These are phyloP conservation scores for Trinorchestia longiramus DNA, from an alignment of 1,140 invertebrate species.

Conservation along the genomic window DNA sequence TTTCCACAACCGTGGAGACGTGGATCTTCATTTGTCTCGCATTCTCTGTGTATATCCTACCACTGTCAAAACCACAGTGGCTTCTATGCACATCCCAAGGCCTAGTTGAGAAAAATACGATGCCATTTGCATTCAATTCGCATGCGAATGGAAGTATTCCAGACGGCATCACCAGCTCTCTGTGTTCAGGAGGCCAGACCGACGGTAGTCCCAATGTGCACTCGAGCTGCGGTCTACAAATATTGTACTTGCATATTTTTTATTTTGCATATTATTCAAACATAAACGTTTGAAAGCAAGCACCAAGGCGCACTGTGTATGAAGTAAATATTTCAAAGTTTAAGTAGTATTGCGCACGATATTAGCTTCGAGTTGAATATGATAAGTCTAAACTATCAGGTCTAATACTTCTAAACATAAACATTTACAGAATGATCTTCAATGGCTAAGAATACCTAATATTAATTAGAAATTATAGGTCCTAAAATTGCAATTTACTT, in stretches of 20 bases:
- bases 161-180: neutral
- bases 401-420: neutral
- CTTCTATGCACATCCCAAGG: neutral
- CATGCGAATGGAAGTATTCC: conserved; percentile 36
- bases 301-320: neutral
- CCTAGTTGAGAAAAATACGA: neutral
- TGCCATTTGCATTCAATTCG: conserved; percentile 26
- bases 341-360: neutral
- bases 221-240: too few species aligned
- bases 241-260: too few species aligned
- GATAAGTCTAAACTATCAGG: neutral
- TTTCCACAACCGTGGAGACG: too few species aligned
- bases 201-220: neutral
- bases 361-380: neutral
- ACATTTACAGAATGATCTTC: neutral
- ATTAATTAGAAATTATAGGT: neutral
- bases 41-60: neutral
- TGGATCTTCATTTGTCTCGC: neutral
- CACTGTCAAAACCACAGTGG: neutral
- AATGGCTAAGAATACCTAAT: neutral
- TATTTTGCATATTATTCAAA: neutral
- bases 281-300: neutral
- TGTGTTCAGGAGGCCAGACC: neutral
- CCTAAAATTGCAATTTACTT: neutral
- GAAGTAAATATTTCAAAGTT: neutral